phyloP scores from a whole-genome alignment of 2,888 invertebrate genomes.

The Octonoba sinensis region DNA sequence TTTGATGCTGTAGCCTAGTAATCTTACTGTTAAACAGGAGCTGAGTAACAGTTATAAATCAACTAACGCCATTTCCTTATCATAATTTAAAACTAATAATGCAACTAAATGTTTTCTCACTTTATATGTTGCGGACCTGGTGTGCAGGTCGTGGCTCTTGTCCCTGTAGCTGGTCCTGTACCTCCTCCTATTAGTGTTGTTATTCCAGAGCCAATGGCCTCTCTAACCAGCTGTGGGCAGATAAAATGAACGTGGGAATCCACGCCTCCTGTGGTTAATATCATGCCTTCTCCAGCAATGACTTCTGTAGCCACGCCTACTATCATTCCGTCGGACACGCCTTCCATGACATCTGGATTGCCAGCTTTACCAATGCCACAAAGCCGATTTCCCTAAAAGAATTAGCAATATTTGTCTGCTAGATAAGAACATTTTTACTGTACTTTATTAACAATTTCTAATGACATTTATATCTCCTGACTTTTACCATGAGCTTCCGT shows the following conservation, averaged over 20 bases:
- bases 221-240: slow-evolving; percentile 69
- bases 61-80: too few species aligned
- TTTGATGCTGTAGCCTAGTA: too few species aligned
- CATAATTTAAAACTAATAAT: too few species aligned
- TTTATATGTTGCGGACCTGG: slow-evolving; percentile 70
- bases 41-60: too few species aligned
- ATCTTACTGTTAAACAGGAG: too few species aligned
- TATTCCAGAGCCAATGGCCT: slow-evolving; percentile 70
- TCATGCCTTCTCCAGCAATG: slow-evolving; percentile 70
- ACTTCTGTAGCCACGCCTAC: slow-evolving; percentile 70
- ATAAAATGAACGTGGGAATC: slow-evolving; percentile 70
- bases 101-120: slow-evolving; percentile 58
- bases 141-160: slow-evolving; percentile 70
- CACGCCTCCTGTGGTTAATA: slow-evolving; percentile 70
- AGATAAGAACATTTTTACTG: too few species aligned
- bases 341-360: slow-evolving; percentile 70
- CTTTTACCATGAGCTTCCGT: not conserved
- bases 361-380: slow-evolving; percentile 71
- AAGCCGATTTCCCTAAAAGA: slow-evolving; percentile 68
- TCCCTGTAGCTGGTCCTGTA: slow-evolving; percentile 70
- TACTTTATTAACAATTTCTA: too few species aligned
- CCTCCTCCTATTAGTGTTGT: slow-evolving; percentile 71
- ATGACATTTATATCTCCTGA: too few species aligned
- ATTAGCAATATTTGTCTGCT: not conserved
- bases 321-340: slow-evolving; percentile 68